Base-by-base conservation (phyloP, 37 sponge, comb jelly and placozoan species). In the Beroe ovata region DNA sequence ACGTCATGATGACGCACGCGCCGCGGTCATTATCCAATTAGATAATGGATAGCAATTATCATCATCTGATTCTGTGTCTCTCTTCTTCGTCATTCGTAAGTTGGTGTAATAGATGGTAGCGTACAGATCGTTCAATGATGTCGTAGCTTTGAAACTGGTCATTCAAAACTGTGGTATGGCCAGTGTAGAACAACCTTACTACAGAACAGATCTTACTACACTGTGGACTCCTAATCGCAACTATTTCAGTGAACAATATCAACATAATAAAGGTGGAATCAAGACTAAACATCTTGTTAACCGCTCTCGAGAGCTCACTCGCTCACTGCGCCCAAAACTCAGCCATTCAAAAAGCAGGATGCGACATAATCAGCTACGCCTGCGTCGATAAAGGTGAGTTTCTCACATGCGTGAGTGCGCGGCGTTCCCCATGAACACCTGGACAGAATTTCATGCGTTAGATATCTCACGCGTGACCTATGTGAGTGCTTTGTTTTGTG, bases 311-410 rank as follows among this genome's bases (percentile, higher is more conserved):
- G 25, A 77, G 38, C 54, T 77, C 84, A 16, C 47, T 77, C 4
- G 22, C 35, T 3, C 84, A 77, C 21, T 39, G 42, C 22, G 54
- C 84, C 22, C 84, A 77, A 21, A 77, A 77, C 28, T 33, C 84
- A 1, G 41, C 84, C 0, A 77, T 77, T 22, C 84, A 77, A 35
- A 77, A 77, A 35, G 84, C 84, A 40, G 84, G 84, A 22, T 77
- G 84, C 38, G 84, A 77, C 28, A 77, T 77, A 18, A 77, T 77
- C 84, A 77, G 84, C 38, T 77, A 77, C 33, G 84, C 84, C 28
- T 77, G 84, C 38, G 54, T 77, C 22, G 84, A 77, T 40, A 77
- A 77, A 77, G 84, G 84, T 77, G 4, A 36, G 84, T 42, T 40
- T 29, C 35, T 69, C 23, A 16, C 29, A 4, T 62, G 63, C 3